Conservation (phyloP, 2,113 vertebrate genomes). For the Thamnophis sirtalis region DNA sequence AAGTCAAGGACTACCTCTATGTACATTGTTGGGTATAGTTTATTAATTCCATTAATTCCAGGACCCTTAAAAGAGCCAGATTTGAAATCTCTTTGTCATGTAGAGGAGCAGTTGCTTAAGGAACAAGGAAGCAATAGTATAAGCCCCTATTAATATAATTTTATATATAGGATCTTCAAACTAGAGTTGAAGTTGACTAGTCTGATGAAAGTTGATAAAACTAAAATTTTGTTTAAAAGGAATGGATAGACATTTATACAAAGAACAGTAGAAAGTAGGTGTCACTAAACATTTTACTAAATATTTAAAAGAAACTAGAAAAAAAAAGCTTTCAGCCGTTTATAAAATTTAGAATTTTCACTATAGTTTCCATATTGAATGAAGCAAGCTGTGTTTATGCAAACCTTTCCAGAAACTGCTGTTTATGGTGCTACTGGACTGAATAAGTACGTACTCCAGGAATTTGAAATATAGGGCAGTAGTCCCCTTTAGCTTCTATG, state of each 20-base stretch:
- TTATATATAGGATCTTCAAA: not conserved
- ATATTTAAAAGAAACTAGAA: not conserved
- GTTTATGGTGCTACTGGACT: not conserved
- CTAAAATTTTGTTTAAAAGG: not conserved
- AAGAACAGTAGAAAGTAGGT: too few species aligned
- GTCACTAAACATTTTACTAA: not conserved
- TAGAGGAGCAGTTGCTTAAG: not conserved
- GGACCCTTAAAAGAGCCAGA: not conserved
- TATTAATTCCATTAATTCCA: not conserved
- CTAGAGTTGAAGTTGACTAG: not conserved
- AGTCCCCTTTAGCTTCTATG: not conserved
- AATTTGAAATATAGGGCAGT: not conserved
- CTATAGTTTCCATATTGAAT: not conserved
- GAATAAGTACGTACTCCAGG: not conserved
- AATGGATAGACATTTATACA: not conserved
- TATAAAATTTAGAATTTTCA: not conserved
- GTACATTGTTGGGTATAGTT: not conserved
- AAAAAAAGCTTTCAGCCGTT: not conserved
- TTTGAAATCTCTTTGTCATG: not conserved
- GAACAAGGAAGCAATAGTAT: not conserved
- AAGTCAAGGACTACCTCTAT: not conserved
- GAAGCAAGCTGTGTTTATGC: not conserved
- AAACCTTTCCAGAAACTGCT: not conserved
- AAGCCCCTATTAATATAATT: not conserved
- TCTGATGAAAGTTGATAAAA: not conserved